Conservation (phyloP, 2,113 vertebrate genomes). For the Campylorhamphus procurvoides region DNA sequence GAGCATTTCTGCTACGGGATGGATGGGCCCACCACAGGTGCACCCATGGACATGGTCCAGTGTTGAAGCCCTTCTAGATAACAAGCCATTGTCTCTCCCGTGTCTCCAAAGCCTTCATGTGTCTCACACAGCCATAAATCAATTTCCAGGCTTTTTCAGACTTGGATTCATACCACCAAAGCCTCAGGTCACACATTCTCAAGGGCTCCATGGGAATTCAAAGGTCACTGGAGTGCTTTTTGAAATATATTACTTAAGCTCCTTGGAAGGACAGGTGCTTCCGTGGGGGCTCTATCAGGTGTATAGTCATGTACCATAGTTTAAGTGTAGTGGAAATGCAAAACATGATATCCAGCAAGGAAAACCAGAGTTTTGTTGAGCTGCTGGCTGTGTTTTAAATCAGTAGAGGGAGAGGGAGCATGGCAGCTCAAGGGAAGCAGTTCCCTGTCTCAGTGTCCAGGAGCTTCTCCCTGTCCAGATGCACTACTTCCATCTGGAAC, state of each 20-base stretch:
- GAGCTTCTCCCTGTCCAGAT: background rate
- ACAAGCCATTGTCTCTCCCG: background rate
- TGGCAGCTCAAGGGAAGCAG: background rate
- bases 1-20: rapidly evolving
- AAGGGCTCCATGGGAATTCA: background rate
- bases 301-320: background rate
- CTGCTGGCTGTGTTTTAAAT: background rate
- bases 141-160: background rate
- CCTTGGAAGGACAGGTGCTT: background rate
- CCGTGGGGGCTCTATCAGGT: background rate
- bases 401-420: background rate
- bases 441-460: background rate
- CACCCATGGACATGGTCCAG: rapidly evolving
- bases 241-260: background rate
- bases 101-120: background rate
- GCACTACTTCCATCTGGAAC: background rate
- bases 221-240: background rate
- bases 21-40: too few species aligned
- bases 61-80: background rate
- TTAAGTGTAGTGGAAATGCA: background rate
- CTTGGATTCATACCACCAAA: background rate
- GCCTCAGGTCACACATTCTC: background rate
- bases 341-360: background rate
- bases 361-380: background rate
- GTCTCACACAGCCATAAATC: background rate